Percentiles rank a stretch among this genome's conserved stretches.
These are phyloP conservation scores for Megalops atlanticus DNA, from an alignment of 2,113 vertebrate species.

Conservation along the genomic window DNA sequence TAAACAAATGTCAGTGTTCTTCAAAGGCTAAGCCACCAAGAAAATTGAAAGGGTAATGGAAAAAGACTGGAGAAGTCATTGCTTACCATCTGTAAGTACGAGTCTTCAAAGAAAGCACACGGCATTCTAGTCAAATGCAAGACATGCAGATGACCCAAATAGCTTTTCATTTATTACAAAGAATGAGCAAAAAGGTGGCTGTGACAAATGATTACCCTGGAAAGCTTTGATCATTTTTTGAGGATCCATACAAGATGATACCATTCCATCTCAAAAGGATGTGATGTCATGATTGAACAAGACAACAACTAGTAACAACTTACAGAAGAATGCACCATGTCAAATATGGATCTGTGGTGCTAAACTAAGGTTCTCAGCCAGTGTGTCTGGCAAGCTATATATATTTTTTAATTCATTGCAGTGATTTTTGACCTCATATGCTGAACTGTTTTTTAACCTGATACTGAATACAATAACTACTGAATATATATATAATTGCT, in stretches of 20 bases:
- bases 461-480: background rate
- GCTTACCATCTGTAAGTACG: background rate
- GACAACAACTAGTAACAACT: background rate
- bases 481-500: background rate
- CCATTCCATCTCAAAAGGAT: background rate
- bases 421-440: background rate
- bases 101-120: background rate
- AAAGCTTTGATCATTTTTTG: background rate
- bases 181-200: no score
- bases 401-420: background rate
- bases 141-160: no score
- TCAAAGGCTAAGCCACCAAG: constrained; percentile 45
- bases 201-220: background rate
- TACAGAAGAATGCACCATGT: background rate
- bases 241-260: background rate
- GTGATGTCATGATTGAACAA: background rate
- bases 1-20: constrained; percentile 63
- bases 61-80: background rate
- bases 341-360: background rate
- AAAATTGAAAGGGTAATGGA: constrained; percentile 2
- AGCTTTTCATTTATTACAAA: no score
- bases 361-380: background rate
- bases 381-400: background rate
- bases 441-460: background rate
- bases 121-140: background rate